These are phyloP conservation scores for Setipinna tenuifilis DNA, from an alignment of 2,797 vertebrate genomes.

Conservation along the genomic window DNA sequence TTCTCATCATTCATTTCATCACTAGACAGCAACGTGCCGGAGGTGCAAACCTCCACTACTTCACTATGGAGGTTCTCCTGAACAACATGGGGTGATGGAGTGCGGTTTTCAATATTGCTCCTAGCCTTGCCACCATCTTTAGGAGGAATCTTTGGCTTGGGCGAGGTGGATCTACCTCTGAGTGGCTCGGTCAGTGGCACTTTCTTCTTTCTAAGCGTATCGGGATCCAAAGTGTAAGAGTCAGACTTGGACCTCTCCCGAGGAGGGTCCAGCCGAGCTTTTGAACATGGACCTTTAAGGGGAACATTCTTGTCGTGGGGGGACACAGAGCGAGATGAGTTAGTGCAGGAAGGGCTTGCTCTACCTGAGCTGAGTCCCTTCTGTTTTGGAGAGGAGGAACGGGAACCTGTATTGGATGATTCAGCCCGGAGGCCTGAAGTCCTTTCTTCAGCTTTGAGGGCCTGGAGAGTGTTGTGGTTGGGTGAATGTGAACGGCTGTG, in stretches of 20 bases:
- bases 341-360: constrained; percentile 83
- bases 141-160: constrained; percentile 87
- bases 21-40: constrained; percentile 89
- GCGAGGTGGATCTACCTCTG: constrained; percentile 93
- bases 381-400: constrained; percentile 93
- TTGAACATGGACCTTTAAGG: constrained; percentile 87
- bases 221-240: constrained; percentile 96
- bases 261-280: constrained; percentile 91
- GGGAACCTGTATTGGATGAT: constrained; percentile 90
- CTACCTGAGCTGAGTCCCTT: constrained; percentile 84
- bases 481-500: constrained; percentile 96
- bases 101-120: constrained; percentile 85
- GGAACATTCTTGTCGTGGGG: constrained; percentile 89
- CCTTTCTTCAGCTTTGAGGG: constrained; percentile 90
- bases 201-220: constrained; percentile 95
- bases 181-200: constrained; percentile 91
- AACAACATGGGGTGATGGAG: constrained; percentile 94
- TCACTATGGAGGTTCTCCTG: constrained; percentile 98
- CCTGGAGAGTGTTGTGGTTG: constrained; percentile 97
- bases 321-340: constrained; percentile 86
- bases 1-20: constrained; percentile 89
- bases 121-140: constrained; percentile 82
- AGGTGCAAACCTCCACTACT: constrained; percentile 96
- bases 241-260: constrained; percentile 97
- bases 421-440: constrained; percentile 85